Base-by-base conservation (phyloP, 2,113 vertebrate genomes). In the Entomyzon cyanotis region DNA sequence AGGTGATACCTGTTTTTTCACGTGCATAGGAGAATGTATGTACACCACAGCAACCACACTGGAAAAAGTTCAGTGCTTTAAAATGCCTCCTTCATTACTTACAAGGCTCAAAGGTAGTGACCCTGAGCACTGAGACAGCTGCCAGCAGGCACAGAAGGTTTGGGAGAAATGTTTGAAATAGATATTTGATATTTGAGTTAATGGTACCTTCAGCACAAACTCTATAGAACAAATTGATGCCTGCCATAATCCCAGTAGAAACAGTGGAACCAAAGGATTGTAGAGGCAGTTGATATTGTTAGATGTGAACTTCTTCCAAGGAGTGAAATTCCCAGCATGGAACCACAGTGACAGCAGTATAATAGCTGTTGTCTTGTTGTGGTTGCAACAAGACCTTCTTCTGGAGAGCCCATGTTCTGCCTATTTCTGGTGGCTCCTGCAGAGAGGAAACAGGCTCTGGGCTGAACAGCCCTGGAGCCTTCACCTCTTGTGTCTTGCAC, bases 1-100 rank as follows among this genome's bases (percentile, higher is more conserved):
- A 96, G 81, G 95, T 63, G 94, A 97, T 83, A 37, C 78, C 84
- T 73, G 28, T 33, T 42, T 70, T 89, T 90, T 92, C 87, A 71
- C 2, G 1, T 80, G 83, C 30, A 13, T 21, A 8, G 69, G 28
- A 94, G 60, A 53, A 76, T 70, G 18, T 53, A 50, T 16, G 8
- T 17, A 53, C 16, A 73, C 84, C n/a, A 52, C 35, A 70, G 41
- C 28, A 70, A 74, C 13, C 47, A n/a, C 71, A 35, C 0, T 52
- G 63, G 59, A 35, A 92, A 95, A 93, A 91, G 56, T 41, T 96
- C 65, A 95, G 41, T 44, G 24, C 33, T 76, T 84, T 59, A 31
- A 89, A 75, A 24, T 37, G 47, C 89, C 39, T 60, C 64, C 87
- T 87, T 81, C 67, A 85, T 49, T 46, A 87, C 65, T 81, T 27